Conservation (phyloP, 2,113 vertebrate species). For the Emydura subglobosa region DNA sequence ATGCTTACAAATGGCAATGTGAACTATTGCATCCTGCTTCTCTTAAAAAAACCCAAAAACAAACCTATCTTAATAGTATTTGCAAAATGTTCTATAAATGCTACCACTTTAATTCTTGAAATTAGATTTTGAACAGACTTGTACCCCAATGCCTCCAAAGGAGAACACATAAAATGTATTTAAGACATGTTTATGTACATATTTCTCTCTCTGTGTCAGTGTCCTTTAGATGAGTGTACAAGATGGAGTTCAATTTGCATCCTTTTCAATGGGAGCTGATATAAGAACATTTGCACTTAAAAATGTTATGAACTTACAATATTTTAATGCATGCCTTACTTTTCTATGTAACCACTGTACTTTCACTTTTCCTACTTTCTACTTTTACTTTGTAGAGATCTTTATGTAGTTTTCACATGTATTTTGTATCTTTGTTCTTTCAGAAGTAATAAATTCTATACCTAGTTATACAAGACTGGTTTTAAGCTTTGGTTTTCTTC, state of each 20-base stretch:
- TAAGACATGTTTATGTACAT: slow-evolving; percentile 28
- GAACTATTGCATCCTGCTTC: slow-evolving; percentile 40
- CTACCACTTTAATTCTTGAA: slow-evolving; percentile 60
- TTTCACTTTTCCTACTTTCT: slow-evolving; percentile 70
- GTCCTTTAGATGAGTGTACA: slow-evolving; percentile 64
- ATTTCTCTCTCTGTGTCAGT: slow-evolving; percentile 47
- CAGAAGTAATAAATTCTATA: slow-evolving; percentile 82
- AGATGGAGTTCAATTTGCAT: slow-evolving; percentile 61
- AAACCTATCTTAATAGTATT: slow-evolving; percentile 44
- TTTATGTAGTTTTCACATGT: slow-evolving; percentile 70
- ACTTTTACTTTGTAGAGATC: slow-evolving; percentile 73
- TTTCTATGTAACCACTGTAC: slow-evolving; percentile 72
- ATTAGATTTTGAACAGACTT: slow-evolving; percentile 53
- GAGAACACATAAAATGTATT: slow-evolving; percentile 37
- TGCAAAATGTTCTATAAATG: slow-evolving; percentile 60
- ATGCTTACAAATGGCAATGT: slow-evolving; percentile 52
- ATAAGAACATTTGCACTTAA: slow-evolving; percentile 69
- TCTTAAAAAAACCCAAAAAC: slow-evolving; percentile 37
- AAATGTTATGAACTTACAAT: slow-evolving; percentile 58
- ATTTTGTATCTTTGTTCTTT: slow-evolving; percentile 77
- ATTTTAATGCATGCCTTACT: slow-evolving; percentile 75
- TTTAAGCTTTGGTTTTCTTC: slow-evolving; percentile 72
- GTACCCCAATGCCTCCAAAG: slow-evolving; percentile 38
- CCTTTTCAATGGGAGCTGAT: slow-evolving; percentile 53
- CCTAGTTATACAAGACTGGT: slow-evolving; percentile 61